Evolutionary conservation across 2,888 invertebrate species (phyloP), one percentile per base, ranked within the genome.

Genomic region (Hydroisotoma schaefferi): DNA sequence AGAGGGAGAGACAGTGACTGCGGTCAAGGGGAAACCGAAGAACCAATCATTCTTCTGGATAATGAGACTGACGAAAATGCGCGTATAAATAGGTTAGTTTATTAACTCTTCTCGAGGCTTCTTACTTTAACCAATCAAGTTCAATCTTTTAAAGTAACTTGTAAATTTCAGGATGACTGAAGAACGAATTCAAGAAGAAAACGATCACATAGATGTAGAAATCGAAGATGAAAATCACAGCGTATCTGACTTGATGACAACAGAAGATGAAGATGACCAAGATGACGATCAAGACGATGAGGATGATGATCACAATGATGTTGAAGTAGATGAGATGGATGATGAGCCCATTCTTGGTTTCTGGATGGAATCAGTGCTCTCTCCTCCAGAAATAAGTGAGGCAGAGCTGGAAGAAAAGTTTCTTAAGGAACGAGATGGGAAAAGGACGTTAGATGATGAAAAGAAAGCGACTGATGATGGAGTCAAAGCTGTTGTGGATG

Each of bases 341-440:
- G 77, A 77, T 77, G 91, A 92, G 78, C 89, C 90, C 4, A 84
- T 92, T 63, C 81, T 92, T 72, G 94, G 94, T 0, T 85, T 91
- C 70, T 94, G 94, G 94, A 92, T 95, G 78, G 94, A 94, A 76
- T 92, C 94, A 75, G 92, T 93, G 0, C 80, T 94, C 12, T 90
- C 90, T 25, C 90, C 92, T 1, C 85, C 87, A 25, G 76, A 75
- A 43, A 71, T 74, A 5, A 56, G 61, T 47, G 69, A 66, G 4
- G 58, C 57, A 23, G 71, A 70, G 22, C 33, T 44, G 6, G 68
- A 68, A 29, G 38, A 55, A 57, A 68, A 56, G 58, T 58, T 55
- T 56, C 40, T 55, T 1, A 56, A 59, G 27, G 68, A 65, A n/a
- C 40, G 67, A 15, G 64, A 70, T 26, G 68, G 67, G 46, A 61